These are phyloP conservation scores for Whitmania pigra DNA, from an alignment of 1,140 invertebrate species.

Conservation along the genomic window DNA sequence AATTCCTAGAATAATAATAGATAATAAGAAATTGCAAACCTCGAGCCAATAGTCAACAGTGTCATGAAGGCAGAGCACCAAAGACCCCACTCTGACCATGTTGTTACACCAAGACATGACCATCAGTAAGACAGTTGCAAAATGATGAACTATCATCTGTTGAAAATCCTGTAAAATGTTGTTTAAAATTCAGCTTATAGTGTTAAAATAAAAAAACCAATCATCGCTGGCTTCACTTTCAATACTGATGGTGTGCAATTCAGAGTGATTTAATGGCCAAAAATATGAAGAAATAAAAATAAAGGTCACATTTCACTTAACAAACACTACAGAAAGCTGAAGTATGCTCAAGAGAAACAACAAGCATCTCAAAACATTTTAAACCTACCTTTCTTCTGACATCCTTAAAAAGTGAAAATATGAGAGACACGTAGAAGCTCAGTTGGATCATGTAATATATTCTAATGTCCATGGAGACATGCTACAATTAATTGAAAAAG, in stretches of 20 bases:
- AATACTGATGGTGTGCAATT: too few species aligned
- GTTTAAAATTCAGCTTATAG: not conserved
- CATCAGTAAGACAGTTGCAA: slow-evolving; percentile 73
- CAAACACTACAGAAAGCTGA: too few species aligned
- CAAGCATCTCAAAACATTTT: not conserved
- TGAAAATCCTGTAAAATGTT: slow-evolving; percentile 63
- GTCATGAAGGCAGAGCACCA: slow-evolving; percentile 80
- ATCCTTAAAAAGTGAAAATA: slow-evolving; percentile 85
- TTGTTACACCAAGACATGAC: slow-evolving; percentile 85
- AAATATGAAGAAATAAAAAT: too few species aligned
- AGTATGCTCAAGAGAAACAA: too few species aligned
- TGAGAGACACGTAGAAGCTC: slow-evolving; percentile 87
- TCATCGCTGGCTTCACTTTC: too few species aligned
- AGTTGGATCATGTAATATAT: slow-evolving; percentile 93
- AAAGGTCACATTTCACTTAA: too few species aligned
- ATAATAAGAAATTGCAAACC: slow-evolving; percentile 44
- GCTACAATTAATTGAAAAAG: slow-evolving; percentile 27
- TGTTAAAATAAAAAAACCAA: too few species aligned
- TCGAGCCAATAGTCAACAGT: slow-evolving; percentile 84
- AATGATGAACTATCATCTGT: slow-evolving; percentile 93
- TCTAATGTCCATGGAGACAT: slow-evolving; percentile 47
- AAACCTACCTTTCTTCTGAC: slow-evolving; percentile 51
- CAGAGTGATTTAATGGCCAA: too few species aligned
- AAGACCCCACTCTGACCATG: slow-evolving; percentile 71
- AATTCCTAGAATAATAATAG: not conserved